Base-by-base conservation (phyloP, 2,888 invertebrate genomes). In the Malthinus flaveolus region DNA sequence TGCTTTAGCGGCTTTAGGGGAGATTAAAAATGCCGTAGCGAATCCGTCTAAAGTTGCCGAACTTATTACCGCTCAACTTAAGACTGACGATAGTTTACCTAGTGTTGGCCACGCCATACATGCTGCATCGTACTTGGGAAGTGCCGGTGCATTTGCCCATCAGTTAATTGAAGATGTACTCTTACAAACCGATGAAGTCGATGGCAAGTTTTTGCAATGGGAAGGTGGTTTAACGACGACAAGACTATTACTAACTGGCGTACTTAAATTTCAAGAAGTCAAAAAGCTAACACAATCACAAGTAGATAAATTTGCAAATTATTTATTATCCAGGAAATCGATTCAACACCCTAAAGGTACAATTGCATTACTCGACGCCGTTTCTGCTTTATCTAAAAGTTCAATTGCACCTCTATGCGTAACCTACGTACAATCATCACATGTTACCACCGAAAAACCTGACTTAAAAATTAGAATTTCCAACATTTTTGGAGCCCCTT, bases 141-240 rank as follows among this genome's bases (percentile, higher is more conserved):
- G 83, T 65, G 87, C 87, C 56, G 88, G 88, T 10, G 83, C 81
- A 45, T 86, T 87, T 72, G 83, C 84, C 39, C 84, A 86, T 39
- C 87, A 91, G 59, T 87, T 92, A 51, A 88, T 96, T 15, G 95
- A 96, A 78, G 95, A 96, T 75, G 90, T 93, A n/a, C 82, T 97
- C 59, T 89, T 93, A 2, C 95, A 97, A 73, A 97, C 97, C 1
- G 97, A 98, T 79, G 97, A 97, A 83, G 90, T 94, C 3, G 93
- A 97, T 79, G 89, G 91, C 8, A 87, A 87, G 71, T 87, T 90
- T 69, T 81, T 95, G 61, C 92, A 97, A 81, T 97, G 95, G 78
- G 97, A 97, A 77, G 93, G 94, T 32, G 94, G 94, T 7, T 81
- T 95, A 49, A 90, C 91, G 1, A 87, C 89, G 44, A 93, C 93